Evolutionary conservation across 2,113 vertebrate species (phyloP).

Genomic region (Pygoscelis antarcticus): DNA sequence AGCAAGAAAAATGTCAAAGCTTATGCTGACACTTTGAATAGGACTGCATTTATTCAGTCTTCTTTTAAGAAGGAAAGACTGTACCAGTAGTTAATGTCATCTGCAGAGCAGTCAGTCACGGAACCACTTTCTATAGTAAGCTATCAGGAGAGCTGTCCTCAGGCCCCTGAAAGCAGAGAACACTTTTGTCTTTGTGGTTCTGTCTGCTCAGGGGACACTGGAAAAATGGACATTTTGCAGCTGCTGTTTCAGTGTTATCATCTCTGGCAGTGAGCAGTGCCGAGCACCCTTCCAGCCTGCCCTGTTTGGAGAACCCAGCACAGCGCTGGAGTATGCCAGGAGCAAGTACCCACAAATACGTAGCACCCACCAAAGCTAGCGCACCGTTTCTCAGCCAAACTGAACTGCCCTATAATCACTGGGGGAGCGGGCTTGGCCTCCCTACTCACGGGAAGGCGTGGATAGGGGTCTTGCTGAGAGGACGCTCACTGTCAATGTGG

Average conservation of each 20-base stretch:
- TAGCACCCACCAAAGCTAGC: neutral
- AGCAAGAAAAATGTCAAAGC: constrained; percentile 37
- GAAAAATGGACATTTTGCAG: neutral
- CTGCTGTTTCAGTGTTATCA: neutral
- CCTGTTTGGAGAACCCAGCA: neutral
- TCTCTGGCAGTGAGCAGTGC: neutral
- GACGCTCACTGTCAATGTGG: neutral
- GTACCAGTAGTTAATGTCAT: neutral
- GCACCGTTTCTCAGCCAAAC: neutral
- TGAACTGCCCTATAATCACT: no score
- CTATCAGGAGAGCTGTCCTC: neutral
- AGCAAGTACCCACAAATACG: neutral
- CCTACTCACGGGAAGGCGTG: rapidly evolving
- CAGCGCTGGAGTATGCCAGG: rapidly evolving
- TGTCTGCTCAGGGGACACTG: neutral
- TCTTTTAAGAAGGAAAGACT: constrained; percentile 19
- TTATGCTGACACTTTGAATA: neutral
- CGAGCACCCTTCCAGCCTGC: neutral
- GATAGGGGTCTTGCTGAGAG: neutral
- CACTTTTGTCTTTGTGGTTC: neutral
- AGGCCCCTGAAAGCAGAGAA: neutral
- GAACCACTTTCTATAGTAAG: neutral
- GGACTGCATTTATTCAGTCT: constrained; percentile 42
- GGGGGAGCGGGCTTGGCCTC: neutral
- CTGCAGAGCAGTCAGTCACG: neutral